These are phyloP conservation scores for Typhlomys cinereus DNA, from an alignment of 2,113 vertebrate species.

Conservation along the genomic window DNA sequence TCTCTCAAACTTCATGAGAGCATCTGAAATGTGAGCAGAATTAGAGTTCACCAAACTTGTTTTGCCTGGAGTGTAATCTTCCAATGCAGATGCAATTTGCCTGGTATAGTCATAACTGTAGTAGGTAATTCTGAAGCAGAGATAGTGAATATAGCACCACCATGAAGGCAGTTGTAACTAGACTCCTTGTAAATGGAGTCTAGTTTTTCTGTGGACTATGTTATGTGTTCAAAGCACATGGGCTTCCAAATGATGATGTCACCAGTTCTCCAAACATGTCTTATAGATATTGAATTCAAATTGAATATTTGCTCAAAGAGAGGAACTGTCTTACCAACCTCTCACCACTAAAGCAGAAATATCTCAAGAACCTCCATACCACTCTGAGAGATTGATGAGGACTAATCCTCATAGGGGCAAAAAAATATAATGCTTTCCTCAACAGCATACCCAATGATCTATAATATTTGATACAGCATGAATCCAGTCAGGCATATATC, in stretches of 20 bases:
- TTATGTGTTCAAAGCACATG: not conserved
- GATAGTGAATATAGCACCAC: not conserved
- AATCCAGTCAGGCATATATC: too few species aligned
- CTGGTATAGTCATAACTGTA: not conserved
- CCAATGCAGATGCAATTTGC: not conserved
- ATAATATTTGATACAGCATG: too few species aligned
- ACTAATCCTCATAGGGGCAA: too few species aligned
- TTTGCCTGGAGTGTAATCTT: not conserved
- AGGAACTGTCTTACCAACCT: too few species aligned
- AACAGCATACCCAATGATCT: too few species aligned
- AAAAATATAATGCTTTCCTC: too few species aligned
- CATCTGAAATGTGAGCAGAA: accelerated
- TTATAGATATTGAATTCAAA: too few species aligned
- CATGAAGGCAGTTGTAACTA: not conserved
- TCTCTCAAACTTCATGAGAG: too few species aligned
- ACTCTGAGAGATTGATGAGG: too few species aligned
- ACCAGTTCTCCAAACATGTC: not conserved
- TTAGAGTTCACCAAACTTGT: not conserved
- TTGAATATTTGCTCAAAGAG: too few species aligned
- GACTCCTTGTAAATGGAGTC: not conserved
- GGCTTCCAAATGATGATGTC: not conserved
- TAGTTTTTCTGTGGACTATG: not conserved
- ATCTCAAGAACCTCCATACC: too few species aligned
- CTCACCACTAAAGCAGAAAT: too few species aligned
- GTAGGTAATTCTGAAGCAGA: not conserved